Evolutionary conservation across 2,113 vertebrate species (phyloP), one percentile per base, ranked within the genome.

Genomic region (Phalacrocorax brasilianus): DNA sequence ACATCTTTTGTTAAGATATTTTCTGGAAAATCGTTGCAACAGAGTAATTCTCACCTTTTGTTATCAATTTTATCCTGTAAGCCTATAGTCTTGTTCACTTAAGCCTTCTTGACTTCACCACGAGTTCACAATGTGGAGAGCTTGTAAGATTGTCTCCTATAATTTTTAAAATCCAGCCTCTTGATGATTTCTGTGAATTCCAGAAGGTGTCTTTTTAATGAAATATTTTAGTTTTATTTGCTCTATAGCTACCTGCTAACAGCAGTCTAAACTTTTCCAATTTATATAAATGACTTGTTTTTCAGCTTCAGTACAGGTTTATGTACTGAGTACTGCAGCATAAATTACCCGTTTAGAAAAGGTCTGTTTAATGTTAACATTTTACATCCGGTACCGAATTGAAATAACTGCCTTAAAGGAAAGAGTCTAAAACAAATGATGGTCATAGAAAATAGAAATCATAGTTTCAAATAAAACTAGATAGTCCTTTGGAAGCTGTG

Each of bases 381-480:
- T 93, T 95, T 87, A 73, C 45, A 52, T 33, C 45, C 28, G 62
- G 35, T 62, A 70, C 53, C 35, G 75, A 91, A 76, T 49, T 65
- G 96, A 62, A 91, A 75, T 92, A 96, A 95, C 77, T 96, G 76
- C 71, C 76, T 89, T 68, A 85, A 75, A 96, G 79, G 67, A 82
- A 96, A 95, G 80, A 10, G 5, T 42, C 53, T 56, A 26, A 72
- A 95, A 77, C 33, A 89, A 83, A 87, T 55, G 50, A 71, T 38
- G 62, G 42, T 18, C 38, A 33, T 21, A 19, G 73, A 22, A 91
- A 95, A 77, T 0, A 79, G 44, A 81, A 96, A 80, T 80, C 76
- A 56, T 13, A 40, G 24, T 49, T 95, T 88, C 70, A 83, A 90
- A 97, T 94, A 56, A 93, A 96, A 96, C 65, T 7, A 63, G 84